Conservation (phyloP, 2,113 vertebrate genomes). For the Rhizomys pruinosus region DNA sequence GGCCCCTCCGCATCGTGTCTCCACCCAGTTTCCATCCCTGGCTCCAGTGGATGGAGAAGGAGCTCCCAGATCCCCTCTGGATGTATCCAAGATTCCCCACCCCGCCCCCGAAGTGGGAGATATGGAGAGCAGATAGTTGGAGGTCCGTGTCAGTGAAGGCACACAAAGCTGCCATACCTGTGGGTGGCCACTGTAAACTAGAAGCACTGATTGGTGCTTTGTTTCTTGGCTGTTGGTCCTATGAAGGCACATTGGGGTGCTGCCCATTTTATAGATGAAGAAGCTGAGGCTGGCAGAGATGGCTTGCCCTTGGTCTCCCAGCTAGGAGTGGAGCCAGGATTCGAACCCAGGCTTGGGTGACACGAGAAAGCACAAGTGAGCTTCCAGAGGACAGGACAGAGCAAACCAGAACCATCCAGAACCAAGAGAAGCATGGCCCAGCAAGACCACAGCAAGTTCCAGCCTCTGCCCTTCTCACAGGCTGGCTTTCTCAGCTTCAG, state of each 20-base stretch:
- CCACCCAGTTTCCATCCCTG: not conserved
- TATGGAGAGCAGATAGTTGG: not conserved
- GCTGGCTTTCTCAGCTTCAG: not conserved
- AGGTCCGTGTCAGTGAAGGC: no score
- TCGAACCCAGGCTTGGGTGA: not conserved
- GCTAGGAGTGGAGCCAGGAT: not conserved
- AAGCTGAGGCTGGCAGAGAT: not conserved
- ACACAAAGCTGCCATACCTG: no score
- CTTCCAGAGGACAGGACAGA: not conserved
- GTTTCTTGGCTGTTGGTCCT: not conserved
- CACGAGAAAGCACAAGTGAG: not conserved
- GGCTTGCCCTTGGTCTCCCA: not conserved
- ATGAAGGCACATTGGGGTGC: no score
- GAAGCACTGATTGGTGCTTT: not conserved
- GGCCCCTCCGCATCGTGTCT: not conserved
- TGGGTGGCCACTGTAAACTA: not conserved
- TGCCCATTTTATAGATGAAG: not conserved
- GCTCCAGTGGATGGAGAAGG: no score
- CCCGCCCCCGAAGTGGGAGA: not conserved
- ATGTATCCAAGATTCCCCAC: no score
- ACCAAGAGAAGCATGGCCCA: not conserved
- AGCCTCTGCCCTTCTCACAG: not conserved
- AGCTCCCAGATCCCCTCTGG: not conserved
- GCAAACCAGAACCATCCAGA: not conserved
- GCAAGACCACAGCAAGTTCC: accelerated